These are phyloP conservation scores for Cheumatopsyche charites DNA, from an alignment of 1,140 invertebrate genomes.

Conservation along the genomic window DNA sequence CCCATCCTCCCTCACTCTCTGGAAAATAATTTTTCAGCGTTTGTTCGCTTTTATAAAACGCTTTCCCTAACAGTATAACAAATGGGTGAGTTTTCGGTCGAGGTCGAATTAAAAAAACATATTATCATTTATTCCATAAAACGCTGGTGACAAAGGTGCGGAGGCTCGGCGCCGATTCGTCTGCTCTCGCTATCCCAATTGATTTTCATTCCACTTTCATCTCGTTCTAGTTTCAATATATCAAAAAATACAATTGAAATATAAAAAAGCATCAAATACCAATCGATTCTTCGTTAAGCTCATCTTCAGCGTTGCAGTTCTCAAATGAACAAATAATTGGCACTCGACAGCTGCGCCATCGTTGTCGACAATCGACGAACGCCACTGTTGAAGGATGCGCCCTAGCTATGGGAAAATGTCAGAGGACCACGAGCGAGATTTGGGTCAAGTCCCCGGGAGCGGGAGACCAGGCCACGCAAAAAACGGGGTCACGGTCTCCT, in stretches of 20 bases:
- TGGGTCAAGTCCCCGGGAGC: conserved; percentile 3
- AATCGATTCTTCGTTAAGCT: too few species aligned
- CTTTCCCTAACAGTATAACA: conserved; percentile 1
- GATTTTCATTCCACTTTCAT: too few species aligned
- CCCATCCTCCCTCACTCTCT: background rate
- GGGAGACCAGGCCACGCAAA: background rate
- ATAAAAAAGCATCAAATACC: too few species aligned
- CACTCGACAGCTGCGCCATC: too few species aligned
- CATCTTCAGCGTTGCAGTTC: too few species aligned
- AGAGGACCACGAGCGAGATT: conserved; percentile 10
- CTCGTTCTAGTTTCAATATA: too few species aligned
- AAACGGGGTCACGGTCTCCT: conserved; percentile 13
- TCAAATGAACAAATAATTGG: too few species aligned
- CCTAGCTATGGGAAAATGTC: background rate
- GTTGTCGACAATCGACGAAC: background rate
- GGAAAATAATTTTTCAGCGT: conserved; percentile 11
- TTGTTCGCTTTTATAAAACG: conserved; percentile 10
- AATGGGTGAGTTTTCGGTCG: background rate
- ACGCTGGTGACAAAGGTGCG: too few species aligned
- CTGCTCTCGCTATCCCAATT: too few species aligned
- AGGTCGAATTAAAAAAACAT: conserved; percentile 6
- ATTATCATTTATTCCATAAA: too few species aligned
- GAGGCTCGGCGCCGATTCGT: too few species aligned
- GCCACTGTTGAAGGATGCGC: background rate
- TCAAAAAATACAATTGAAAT: too few species aligned